These are phyloP conservation scores for Phenacoccus solenopsis DNA, from an alignment of 1,140 invertebrate genomes.

Conservation along the genomic window DNA sequence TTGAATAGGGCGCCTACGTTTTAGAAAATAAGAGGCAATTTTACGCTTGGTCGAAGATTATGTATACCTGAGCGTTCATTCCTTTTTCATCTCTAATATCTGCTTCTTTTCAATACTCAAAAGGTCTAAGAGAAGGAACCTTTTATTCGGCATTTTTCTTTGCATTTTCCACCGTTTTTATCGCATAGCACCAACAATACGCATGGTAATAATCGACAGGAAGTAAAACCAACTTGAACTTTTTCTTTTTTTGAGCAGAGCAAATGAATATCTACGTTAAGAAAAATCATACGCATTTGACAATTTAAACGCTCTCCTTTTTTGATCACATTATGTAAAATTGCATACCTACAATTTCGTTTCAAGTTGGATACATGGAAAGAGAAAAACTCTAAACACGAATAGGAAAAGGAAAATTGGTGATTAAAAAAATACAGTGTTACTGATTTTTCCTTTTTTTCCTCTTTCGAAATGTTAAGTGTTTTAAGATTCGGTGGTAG, in stretches of 20 bases:
- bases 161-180: background rate
- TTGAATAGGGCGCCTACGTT: background rate
- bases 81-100: background rate
- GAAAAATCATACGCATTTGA: too few species aligned
- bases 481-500: too few species aligned
- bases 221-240: background rate
- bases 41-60: slow-evolving; percentile 1
- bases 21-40: background rate
- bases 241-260: background rate
- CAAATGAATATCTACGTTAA: too few species aligned
- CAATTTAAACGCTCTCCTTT: too few species aligned
- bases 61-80: background rate
- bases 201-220: background rate
- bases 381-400: too few species aligned
- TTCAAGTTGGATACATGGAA: too few species aligned
- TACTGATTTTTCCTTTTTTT: too few species aligned
- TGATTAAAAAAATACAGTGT: too few species aligned
- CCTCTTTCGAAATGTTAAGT: too few species aligned
- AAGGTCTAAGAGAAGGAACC: background rate
- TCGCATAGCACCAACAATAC: background rate
- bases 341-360: too few species aligned
- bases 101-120: background rate
- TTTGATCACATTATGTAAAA: too few species aligned
- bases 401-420: too few species aligned
- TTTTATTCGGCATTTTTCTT: background rate